Base-by-base conservation (phyloP, 2,113 vertebrate species). In the Arenaria interpres region DNA sequence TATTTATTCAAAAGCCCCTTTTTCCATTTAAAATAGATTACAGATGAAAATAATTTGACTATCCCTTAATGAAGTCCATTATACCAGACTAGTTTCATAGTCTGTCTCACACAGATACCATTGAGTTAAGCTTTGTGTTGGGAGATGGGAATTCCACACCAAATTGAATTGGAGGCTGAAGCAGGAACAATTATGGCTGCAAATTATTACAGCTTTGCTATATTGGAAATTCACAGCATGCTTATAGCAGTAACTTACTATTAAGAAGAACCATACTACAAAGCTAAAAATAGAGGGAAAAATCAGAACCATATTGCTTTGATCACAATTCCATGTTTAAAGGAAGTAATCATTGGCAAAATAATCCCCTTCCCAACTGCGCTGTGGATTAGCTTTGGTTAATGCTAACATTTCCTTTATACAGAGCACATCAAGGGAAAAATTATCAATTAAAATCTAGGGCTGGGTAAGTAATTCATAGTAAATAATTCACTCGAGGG, bases 101-200 rank as follows among this genome's bases (percentile, higher is more conserved):
- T 83, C 96, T 94, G 94, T 90, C 93, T 95, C 93, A 72, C 92
- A 93, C 43, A 93, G 95, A 96, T 94, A 95, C 76, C 3, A 22
- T 86, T 4, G 21, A 96, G 88, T 82, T 95, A 93, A 95, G 93
- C 93, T 94, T 93, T 94, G 88, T 88, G 46, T 25, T 88, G 93
- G 79, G 96, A 93, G 92, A 90, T 91, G 92, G 78, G 95, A 91
- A 96, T 96, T 94, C 96, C 82, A 84, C 68, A 92, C 51, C 72
- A 97, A 95, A 96, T 96, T 96, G 95, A 94, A 88, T 75, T 90
- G 95, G 92, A 95, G 90, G 82, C 86, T 63, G 91, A 88, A 97
- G 86, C 80, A 93, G 78, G 92, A 95, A 91, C 91, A 93, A 95
- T 96, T 97, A 95, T 80, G 93, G 87, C 71, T 94, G 84, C 69